Conservation (phyloP, 2,113 vertebrate genomes). For the Hippocampus mohnikei region DNA sequence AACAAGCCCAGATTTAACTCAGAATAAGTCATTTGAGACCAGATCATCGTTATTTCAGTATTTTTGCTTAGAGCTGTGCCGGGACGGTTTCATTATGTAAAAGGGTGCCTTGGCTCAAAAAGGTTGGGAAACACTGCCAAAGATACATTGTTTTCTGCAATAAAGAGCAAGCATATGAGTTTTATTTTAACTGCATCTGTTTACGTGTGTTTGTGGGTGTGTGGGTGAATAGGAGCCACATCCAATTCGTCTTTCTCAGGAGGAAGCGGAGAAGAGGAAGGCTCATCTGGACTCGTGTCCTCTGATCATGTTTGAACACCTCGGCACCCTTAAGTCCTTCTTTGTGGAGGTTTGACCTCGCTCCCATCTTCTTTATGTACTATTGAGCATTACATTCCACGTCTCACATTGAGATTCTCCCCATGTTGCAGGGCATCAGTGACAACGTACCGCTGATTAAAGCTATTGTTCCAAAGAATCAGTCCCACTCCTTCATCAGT, state of each 20-base stretch:
- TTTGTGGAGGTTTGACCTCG: conserved; percentile 84
- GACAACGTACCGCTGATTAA: conserved; percentile 88
- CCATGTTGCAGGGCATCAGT: conserved; percentile 84
- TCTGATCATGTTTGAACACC: conserved; percentile 87
- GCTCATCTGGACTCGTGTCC: conserved; percentile 80
- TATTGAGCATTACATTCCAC: not conserved
- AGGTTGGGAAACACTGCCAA: not conserved
- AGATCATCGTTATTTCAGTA: not conserved
- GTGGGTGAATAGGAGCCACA: conserved; percentile 82
- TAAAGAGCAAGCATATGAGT: not conserved
- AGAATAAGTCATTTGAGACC: not conserved
- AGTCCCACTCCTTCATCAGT: conserved; percentile 94
- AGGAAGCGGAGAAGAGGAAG: conserved; percentile 86
- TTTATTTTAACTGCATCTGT: not conserved
- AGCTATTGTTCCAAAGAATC: conserved; percentile 88
- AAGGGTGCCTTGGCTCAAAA: no score
- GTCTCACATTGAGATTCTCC: not conserved
- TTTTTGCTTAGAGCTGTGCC: not conserved
- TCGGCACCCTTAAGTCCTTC: conserved; percentile 92
- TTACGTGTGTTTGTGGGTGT: not conserved
- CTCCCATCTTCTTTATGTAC: not conserved
- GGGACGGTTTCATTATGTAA: no score
- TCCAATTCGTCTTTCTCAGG: conserved; percentile 85
- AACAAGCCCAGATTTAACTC: not conserved
- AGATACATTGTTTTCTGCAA: not conserved